These are phyloP conservation scores for Sigmodon hispidus DNA, from an alignment of 2,113 vertebrate species.

Conservation along the genomic window DNA sequence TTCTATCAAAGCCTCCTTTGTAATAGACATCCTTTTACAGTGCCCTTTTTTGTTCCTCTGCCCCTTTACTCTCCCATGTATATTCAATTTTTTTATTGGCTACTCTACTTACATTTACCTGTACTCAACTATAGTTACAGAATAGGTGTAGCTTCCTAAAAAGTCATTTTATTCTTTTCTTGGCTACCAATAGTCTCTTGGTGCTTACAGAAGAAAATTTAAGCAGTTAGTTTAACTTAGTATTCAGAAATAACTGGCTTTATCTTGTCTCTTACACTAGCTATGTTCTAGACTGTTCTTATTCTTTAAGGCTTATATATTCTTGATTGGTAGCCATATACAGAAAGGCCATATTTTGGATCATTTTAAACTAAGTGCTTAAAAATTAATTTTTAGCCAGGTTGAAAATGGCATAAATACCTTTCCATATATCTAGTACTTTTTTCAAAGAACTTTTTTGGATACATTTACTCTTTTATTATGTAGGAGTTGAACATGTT, in stretches of 20 bases:
- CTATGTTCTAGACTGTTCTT: slow-evolving; percentile 47
- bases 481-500: slow-evolving; percentile 58
- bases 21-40: slow-evolving; percentile 51
- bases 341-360: slow-evolving; percentile 27
- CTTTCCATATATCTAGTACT: slow-evolving; percentile 21
- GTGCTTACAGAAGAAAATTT: slow-evolving; percentile 56
- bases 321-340: slow-evolving; percentile 45
- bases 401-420: slow-evolving; percentile 63
- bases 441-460: slow-evolving; percentile 6
- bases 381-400: slow-evolving; percentile 49
- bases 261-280: slow-evolving; percentile 72
- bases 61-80: slow-evolving; percentile 30
- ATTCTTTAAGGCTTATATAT: slow-evolving; percentile 49
- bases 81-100: slow-evolving; percentile 49
- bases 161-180: neutral
- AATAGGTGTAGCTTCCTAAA: slow-evolving; percentile 47
- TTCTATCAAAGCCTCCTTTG: slow-evolving; percentile 21
- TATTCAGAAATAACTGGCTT: slow-evolving; percentile 50
- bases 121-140: slow-evolving; percentile 1
- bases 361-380: slow-evolving; percentile 40
- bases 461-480: slow-evolving; percentile 73
- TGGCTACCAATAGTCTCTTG: slow-evolving; percentile 1
- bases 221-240: slow-evolving; percentile 66
- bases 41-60: slow-evolving; percentile 31
- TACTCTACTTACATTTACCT: neutral